A percentile compares a stretch with the other conserved stretches of the same genome.
Evolutionary conservation across 2,797 vertebrate genomes (phyloP).

Genomic region (Myripristis murdjan): DNA sequence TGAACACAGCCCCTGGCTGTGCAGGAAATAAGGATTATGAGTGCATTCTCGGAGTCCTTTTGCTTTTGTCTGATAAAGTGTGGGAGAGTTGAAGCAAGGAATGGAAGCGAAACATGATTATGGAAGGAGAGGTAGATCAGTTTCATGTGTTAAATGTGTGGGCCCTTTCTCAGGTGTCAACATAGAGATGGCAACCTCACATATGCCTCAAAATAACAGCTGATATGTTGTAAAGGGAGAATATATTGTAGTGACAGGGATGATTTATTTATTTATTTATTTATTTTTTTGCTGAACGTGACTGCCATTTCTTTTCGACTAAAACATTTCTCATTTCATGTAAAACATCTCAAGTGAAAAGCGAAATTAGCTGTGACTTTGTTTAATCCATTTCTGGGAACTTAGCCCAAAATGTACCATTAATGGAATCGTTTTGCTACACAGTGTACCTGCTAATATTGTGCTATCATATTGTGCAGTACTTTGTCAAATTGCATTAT

Average conservation of each 20-base stretch:
- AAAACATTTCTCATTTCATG: slow-evolving; percentile 22
- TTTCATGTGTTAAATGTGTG: slow-evolving; percentile 30
- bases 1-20: slow-evolving; percentile 69
- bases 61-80: slow-evolving; percentile 40
- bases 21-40: slow-evolving; percentile 74
- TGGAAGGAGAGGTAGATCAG: slow-evolving; percentile 37
- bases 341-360: slow-evolving; percentile 39
- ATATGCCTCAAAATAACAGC: slow-evolving; percentile 15
- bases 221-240: background rate
- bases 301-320: slow-evolving; percentile 10
- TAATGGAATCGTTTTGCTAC: slow-evolving; percentile 67
- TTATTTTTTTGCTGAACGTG: background rate
- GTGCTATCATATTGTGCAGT: slow-evolving; percentile 51
- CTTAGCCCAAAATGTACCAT: slow-evolving; percentile 54
- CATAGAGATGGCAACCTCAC: slow-evolving; percentile 8
- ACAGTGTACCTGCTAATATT: slow-evolving; percentile 69
- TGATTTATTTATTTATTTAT: no score
- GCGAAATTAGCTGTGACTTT: slow-evolving; percentile 65
- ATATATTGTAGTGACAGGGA: background rate
- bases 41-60: slow-evolving; percentile 44
- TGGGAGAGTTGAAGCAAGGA: slow-evolving; percentile 38
- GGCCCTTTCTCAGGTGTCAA: slow-evolving; percentile 40
- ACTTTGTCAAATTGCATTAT: slow-evolving; percentile 70
- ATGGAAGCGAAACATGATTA: slow-evolving; percentile 52
- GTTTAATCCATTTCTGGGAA: slow-evolving; percentile 74